A percentile compares a stretch with the other conserved stretches of the same genome.
Evolutionary conservation across 2,797 vertebrate genomes (phyloP).

Genomic region (Spinibarbus caldwelli): DNA sequence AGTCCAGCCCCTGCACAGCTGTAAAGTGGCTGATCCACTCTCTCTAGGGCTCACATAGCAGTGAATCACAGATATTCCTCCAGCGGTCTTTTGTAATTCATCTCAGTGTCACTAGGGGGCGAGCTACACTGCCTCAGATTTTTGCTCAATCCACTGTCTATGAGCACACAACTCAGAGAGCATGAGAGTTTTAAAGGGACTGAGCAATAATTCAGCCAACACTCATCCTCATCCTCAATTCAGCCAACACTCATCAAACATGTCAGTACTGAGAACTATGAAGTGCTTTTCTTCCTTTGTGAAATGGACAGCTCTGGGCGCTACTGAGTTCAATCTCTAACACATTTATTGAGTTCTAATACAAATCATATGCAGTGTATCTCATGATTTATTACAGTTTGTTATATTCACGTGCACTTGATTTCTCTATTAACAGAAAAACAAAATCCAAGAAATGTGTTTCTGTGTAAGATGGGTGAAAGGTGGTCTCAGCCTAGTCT

Average conservation of each 20-base stretch:
- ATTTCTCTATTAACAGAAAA: background rate
- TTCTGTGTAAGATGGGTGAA: background rate
- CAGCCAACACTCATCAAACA: too few species aligned
- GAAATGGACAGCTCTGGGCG: conserved; percentile 20
- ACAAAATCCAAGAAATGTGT: background rate
- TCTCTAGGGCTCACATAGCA: background rate
- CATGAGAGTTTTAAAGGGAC: conserved; percentile 57
- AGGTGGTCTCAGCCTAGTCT: background rate
- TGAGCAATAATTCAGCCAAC: conserved; percentile 58
- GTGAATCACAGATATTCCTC: conserved; percentile 25
- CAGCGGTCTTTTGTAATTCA: conserved; percentile 24
- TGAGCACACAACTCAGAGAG: background rate
- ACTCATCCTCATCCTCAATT: conserved; percentile 54
- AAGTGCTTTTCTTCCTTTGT: conserved; percentile 45
- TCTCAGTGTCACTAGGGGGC: conserved; percentile 65
- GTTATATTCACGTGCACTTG: background rate
- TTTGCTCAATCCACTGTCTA: conserved; percentile 1
- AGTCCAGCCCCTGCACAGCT: background rate
- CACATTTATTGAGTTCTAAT: conserved; percentile 37
- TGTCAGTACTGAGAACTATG: conserved; percentile 50
- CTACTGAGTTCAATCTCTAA: conserved; percentile 46
- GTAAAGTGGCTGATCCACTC: background rate
- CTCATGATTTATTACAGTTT: background rate
- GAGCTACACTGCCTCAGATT: conserved; percentile 61
- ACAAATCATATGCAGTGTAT: conserved; percentile 24